phyloP scores from a whole-genome alignment of 2,113 vertebrate genomes.

The Calidris pygmaea region DNA sequence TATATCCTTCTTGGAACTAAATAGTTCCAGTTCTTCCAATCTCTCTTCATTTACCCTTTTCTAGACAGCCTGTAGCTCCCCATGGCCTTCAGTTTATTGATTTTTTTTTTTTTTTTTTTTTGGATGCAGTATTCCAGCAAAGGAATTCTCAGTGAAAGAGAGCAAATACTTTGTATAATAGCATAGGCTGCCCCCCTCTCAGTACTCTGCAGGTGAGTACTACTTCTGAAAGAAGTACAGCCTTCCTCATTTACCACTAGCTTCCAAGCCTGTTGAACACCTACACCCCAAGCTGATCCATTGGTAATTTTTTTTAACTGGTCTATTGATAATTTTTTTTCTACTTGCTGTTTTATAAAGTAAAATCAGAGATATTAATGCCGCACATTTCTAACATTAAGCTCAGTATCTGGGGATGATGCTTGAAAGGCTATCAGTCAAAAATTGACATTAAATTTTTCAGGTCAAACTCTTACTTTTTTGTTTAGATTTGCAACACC shows the following conservation, averaged over 20 bases:
- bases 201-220: background rate
- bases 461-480: background rate
- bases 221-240: background rate
- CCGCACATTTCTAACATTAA: background rate
- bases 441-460: background rate
- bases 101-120: background rate
- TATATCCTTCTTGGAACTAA: background rate
- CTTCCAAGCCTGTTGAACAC: background rate
- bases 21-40: background rate
- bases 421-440: background rate
- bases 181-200: background rate
- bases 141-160: background rate
- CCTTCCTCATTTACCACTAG: background rate
- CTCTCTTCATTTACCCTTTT: background rate
- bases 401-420: background rate
- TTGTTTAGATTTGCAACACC: background rate
- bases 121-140: background rate
- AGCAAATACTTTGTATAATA: background rate
- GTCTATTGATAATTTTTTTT: no score
- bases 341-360: background rate
- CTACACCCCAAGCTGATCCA: fast-evolving
- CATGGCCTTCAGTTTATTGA: background rate
- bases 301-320: background rate
- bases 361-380: background rate
- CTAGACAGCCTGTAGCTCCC: background rate